Percentiles rank a stretch among this genome's conserved stretches.
Conservation (phyloP, 2,113 vertebrate genomes). For the Alethe castanea region DNA sequence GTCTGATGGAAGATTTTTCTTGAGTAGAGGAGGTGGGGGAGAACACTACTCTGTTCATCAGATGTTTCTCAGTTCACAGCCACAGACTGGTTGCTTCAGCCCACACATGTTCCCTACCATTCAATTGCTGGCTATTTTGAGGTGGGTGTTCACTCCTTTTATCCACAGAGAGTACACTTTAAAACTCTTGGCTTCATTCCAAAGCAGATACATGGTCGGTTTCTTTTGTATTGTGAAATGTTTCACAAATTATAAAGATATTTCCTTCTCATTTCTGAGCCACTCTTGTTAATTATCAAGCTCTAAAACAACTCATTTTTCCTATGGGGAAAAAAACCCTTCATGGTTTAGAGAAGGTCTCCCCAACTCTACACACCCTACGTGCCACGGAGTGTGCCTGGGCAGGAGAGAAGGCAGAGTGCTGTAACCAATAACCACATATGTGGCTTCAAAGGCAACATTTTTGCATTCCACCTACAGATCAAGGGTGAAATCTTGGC, state of each 20-base stretch:
- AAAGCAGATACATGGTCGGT: background rate
- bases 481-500: constrained; percentile 11
- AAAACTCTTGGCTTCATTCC: background rate
- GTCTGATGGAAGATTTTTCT: background rate
- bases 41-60: background rate
- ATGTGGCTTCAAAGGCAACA: background rate
- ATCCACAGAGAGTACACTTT: background rate
- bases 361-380: background rate
- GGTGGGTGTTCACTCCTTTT: background rate
- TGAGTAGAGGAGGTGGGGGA: background rate
- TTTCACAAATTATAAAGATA: background rate
- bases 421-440: background rate
- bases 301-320: background rate
- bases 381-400: fast-evolving
- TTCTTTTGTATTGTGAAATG: background rate
- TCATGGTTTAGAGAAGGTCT: background rate
- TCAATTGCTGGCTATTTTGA: background rate
- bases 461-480: background rate
- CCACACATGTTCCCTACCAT: background rate
- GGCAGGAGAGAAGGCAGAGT: background rate
- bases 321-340: background rate
- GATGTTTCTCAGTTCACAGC: background rate
- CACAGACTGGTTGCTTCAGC: background rate
- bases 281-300: background rate
- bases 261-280: background rate